Percentiles rank a stretch among this genome's conserved stretches.
These are phyloP conservation scores for Cantharis nigra DNA, from an alignment of 2,888 invertebrate species.

Conservation along the genomic window DNA sequence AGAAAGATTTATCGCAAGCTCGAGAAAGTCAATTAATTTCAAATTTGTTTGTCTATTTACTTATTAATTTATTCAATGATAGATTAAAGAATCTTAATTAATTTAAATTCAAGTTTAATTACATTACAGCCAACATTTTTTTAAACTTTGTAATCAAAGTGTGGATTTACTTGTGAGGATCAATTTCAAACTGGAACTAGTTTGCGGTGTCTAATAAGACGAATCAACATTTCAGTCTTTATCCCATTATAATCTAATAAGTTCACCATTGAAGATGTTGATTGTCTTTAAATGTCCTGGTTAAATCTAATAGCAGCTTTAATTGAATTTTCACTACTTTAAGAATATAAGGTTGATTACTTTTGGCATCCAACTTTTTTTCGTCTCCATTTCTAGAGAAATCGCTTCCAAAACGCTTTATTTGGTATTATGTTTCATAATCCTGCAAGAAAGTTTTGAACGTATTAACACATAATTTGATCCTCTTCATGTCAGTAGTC, in stretches of 20 bases:
- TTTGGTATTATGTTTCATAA: neutral
- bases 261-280: neutral
- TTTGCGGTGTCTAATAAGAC: neutral
- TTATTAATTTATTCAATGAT: neutral
- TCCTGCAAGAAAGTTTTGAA: neutral
- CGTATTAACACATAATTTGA: neutral
- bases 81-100: neutral
- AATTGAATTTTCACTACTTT: neutral
- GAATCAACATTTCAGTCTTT: neutral
- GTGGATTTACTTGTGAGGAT: neutral
- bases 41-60: neutral
- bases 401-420: neutral
- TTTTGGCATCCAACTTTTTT: neutral
- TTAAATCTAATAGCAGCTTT: neutral
- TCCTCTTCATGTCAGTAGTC: neutral
- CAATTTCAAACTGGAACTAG: neutral
- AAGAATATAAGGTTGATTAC: neutral
- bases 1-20: neutral
- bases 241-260: neutral
- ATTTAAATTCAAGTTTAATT: neutral
- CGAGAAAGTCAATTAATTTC: neutral
- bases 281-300: neutral
- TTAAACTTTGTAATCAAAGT: neutral
- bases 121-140: neutral
- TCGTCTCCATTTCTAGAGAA: neutral